Conservation (phyloP, 2,113 vertebrate species). For the Malaclemys terrapin region DNA sequence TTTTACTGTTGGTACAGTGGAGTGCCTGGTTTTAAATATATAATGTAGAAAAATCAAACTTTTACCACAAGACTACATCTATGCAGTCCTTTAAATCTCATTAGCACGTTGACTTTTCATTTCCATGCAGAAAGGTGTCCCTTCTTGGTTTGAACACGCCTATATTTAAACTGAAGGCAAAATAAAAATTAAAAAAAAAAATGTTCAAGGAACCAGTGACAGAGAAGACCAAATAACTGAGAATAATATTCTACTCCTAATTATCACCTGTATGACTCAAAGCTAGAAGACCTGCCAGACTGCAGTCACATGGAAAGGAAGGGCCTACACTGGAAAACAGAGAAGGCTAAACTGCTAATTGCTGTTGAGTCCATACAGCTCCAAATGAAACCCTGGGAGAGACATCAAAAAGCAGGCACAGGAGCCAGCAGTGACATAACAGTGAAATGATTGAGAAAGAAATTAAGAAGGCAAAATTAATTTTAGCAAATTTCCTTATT, state of each 20-base stretch:
- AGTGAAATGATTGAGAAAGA: background rate
- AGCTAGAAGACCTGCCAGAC: background rate
- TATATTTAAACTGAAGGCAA: background rate
- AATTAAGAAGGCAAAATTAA: background rate
- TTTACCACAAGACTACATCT: background rate
- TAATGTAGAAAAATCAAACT: background rate
- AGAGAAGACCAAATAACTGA: background rate
- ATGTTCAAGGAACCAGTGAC: background rate
- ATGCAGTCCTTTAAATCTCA: background rate
- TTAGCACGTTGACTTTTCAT: background rate
- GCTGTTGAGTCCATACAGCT: background rate
- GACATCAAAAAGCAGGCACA: background rate
- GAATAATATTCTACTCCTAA: background rate
- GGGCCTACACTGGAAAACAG: background rate
- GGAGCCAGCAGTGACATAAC: rapidly evolving
- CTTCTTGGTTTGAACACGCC: background rate
- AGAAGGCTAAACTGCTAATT: background rate
- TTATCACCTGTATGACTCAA: background rate
- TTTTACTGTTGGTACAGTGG: background rate
- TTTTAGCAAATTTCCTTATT: background rate
- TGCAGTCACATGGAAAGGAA: background rate
- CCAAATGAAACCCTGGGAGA: background rate
- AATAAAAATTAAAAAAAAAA: background rate
- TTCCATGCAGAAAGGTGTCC: background rate
- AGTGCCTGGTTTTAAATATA: background rate